Evolutionary conservation across 2,797 vertebrate genomes (phyloP), one percentile per base, ranked within the genome.

Genomic region (Acridotheres tristis): DNA sequence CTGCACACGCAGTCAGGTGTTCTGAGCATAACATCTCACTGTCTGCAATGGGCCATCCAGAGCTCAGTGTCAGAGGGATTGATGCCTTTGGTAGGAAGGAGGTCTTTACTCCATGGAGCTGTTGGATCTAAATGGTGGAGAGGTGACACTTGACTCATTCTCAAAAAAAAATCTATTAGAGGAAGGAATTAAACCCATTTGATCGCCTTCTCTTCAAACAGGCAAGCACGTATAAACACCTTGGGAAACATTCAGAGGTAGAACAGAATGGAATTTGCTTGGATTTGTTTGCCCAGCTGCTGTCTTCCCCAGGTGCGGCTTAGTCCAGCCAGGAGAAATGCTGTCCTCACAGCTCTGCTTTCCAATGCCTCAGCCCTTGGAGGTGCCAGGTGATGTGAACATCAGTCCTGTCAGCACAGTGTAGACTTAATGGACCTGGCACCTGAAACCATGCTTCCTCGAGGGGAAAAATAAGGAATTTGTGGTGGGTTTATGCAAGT

Each of bases 271-370:
- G 38, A 88, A 54, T 77, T 80, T 80, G 18, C 53, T 75, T 62
- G 50, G 7, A 59, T 27, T 91, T 94, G n/a, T 83, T 95, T 89
- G 54, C 18, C 54, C 75, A 88, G 66, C 43, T 80, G 42, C 54
- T 69, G 18, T 61, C 23, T 89, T 62, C n/a, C 54, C 38, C 5
- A 71, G 30, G 25, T 53, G 43, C n/a, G 59, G 10, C 51, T 55
- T 38, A 38, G 22, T 59, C n/a, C 50, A 73, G 16, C 29, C 5
- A 0, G 67, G n/a, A 67, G 40, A 73, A 72, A 38, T 20, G 38
- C 18, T 65, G 51, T 68, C 16, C 45, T 88, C 42, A 23, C 0
- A 3, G 53, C 75, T 88, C 32, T 3, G 1, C 57, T 68, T 69
- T 27, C 40, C 34, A 30, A 0, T 0, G 4, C 29, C 59, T 77